Evolutionary conservation across 2,797 vertebrate species (phyloP), one percentile per base, ranked within the genome.

Genomic region (Esox lucius): DNA sequence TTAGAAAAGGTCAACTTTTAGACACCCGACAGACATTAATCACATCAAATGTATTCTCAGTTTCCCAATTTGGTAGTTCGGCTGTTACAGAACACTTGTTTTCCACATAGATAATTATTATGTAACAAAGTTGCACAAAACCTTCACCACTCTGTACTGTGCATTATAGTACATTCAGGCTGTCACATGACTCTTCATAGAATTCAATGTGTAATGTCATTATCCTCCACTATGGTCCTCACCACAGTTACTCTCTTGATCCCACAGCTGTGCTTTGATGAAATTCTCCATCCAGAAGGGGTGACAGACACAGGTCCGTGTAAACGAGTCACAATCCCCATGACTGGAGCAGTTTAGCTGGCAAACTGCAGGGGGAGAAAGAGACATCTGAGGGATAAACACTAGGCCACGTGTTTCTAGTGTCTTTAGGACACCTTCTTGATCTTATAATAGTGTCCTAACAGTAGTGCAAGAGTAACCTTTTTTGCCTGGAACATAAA

Each of bases 201-300:
- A 46, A 26, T 24, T 19, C 22, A 12, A 61, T 24, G 22, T 61
- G 4, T 61, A 24, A 61, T 24, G 56, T 26, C 56, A 24, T 24
- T 12, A 24, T 26, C 56, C 24, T 61, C n/a, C 22, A 22, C 22
- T 51, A 28, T 16, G 70, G 28, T 33, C 81, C 95, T 51, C 88
- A 99, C 98, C 98, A 62, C 98, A 99, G 89, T 99, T 99, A 91
- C 97, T 98, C 75, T 98, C 98, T 7, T 93, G 93, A 0, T 98
- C 97, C 3, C 95, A 96, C 51, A 98, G 90, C 87, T 96, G 95
- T 78, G 93, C 90, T 84, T 94, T 91, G 90, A 99, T 87, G 85
- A 99, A 96, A 88, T 99, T 99, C 93, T 99, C 97, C 98, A 99
- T 99, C 98, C 98, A 99, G 88, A 99, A 99, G 0, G 98, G 97